Percentiles rank a stretch among this genome's conserved stretches.
phyloP scores from a whole-genome alignment of 2,888 invertebrate species.

The Malthinus flaveolus region DNA sequence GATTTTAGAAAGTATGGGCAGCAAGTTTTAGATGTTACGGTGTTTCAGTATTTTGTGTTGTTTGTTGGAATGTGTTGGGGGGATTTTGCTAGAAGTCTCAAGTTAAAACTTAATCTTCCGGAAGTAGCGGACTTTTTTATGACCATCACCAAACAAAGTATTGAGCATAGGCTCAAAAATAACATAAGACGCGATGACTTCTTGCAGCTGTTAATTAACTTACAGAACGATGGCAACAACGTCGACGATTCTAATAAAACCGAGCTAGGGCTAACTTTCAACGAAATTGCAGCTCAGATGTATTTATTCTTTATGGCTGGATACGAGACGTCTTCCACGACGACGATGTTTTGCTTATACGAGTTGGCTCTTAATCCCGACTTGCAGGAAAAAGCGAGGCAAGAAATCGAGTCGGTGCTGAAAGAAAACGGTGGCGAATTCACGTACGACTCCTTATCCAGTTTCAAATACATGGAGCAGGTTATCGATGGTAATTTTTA shows the following conservation, averaged over 20 bases:
- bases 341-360: constrained; percentile 56
- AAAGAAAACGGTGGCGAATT: constrained; percentile 49
- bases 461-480: constrained; percentile 57
- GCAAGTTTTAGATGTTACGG: constrained; percentile 21
- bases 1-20: constrained; percentile 51
- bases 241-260: too few relatives aligned
- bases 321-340: constrained; percentile 51
- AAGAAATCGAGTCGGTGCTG: constrained; percentile 52
- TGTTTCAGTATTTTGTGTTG: constrained; percentile 15
- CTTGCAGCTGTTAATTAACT: constrained; percentile 58
- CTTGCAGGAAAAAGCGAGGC: constrained; percentile 52
- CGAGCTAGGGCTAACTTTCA: not conserved
- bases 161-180: constrained; percentile 54
- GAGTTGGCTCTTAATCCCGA: constrained; percentile 56
- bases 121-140: constrained; percentile 52
- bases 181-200: constrained; percentile 58
- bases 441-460: constrained; percentile 55
- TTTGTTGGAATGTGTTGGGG: constrained; percentile 28
- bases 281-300: constrained; percentile 37
- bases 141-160: constrained; percentile 51
- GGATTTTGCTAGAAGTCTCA: constrained; percentile 32
- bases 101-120: constrained; percentile 31
- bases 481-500: constrained; percentile 47
- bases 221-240: constrained; percentile 30
- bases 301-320: constrained; percentile 45